Evolutionary conservation across 1,140 invertebrate species (phyloP), one percentile per base, ranked within the genome.

Genomic region (Nylanderia fulva): DNA sequence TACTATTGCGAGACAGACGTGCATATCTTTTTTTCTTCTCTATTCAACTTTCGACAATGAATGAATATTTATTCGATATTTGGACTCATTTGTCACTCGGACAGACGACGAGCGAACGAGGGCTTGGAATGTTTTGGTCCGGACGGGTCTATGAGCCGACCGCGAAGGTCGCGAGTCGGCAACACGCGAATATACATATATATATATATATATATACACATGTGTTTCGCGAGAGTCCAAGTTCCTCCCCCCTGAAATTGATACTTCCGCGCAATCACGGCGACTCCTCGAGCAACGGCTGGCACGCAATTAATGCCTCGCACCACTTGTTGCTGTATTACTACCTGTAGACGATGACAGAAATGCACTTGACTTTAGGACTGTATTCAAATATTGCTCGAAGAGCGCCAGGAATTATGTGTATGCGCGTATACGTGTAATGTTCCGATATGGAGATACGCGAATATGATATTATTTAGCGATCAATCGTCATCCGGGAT

Each of bases 311-410:
- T 82, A 82, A 82, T 82, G n/a, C 52, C 66, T 45, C 52, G 77
- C 39, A 60, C 77, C 77, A 82, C 77, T 82, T 82, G 77, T 82
- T 82, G 77, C 77, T 82, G 52, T 18, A 0, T 24, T 33, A n/a
- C 58, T 77, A 80, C 64, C 33, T 69, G 77, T 82, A 27, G 66
- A 71, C 48, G 3, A 52, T 54, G 64, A 18, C 33, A 52, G 6
- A 24, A 64, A 45, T 33, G 13, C 18, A 8, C 58, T 64, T 42
- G 54, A 76, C 74, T 52, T 74, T 15, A 21, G 21, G 56, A 54
- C 42, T 11, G 11, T 42, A 1, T 42, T 42, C 39, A 42, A 45
- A 18, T 48, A 15, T 48, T 15, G 13, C 5, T 13, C 45, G 33
- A 15, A 13, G 33, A 29, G 8, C 39, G 42, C 42, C 11, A 45